Percentiles rank a stretch among this genome's conserved stretches.
Conservation (phyloP, 1,140 invertebrate genomes). For the Drosophila subobscura region DNA sequence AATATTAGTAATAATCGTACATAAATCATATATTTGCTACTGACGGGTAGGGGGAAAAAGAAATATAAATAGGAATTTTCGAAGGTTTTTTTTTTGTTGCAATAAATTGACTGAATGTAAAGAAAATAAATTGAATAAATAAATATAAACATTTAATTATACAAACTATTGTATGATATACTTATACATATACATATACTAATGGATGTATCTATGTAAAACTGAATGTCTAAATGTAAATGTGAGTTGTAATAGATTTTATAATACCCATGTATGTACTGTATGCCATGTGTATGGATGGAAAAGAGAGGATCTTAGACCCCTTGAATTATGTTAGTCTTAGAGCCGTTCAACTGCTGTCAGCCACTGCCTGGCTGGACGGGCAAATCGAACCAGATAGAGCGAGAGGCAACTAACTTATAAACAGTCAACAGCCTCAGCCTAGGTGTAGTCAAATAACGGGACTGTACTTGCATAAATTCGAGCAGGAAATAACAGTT, state of each 20-base stretch:
- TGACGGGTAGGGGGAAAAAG: not conserved
- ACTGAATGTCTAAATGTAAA: constrained; percentile 68
- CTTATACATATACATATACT: constrained; percentile 18
- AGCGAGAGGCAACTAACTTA: no score
- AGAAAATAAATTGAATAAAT: constrained; percentile 33
- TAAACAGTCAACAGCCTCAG: no score
- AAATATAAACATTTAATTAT: constrained; percentile 24
- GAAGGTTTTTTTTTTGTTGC: constrained; percentile 50
- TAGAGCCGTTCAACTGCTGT: no score
- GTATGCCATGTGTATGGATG: not conserved
- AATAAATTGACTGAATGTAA: constrained; percentile 78
- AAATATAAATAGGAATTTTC: constrained; percentile 16
- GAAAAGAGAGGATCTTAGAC: constrained; percentile 4
- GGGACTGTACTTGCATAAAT: no score
- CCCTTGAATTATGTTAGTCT: no score
- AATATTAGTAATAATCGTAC: constrained; percentile 5
- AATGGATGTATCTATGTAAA: constrained; percentile 27
- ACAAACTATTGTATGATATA: constrained; percentile 5
- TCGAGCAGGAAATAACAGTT: no score
- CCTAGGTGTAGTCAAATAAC: no score
- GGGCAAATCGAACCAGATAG: no score
- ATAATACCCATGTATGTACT: constrained; percentile 16
- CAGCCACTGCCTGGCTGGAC: no score
- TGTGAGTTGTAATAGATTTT: constrained; percentile 57
- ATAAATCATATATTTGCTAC: constrained; percentile 13